Conservation (phyloP, 2,797 vertebrate species). For the Squalus acanthias region DNA sequence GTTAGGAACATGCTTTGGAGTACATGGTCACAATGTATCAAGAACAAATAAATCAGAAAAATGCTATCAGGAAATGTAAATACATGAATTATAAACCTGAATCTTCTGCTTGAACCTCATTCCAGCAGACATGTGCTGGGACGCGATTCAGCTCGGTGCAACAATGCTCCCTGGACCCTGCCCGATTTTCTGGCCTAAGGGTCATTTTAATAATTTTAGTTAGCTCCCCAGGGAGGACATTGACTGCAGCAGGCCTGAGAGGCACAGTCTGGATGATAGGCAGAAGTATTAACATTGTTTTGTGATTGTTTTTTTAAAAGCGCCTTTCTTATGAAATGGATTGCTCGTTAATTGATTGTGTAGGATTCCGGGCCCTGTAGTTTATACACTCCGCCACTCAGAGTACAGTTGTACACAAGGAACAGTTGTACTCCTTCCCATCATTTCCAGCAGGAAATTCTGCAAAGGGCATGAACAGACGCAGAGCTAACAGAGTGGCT, state of each 20-base stretch:
- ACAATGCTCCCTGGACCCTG: background rate
- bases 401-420: background rate
- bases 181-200: background rate
- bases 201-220: background rate
- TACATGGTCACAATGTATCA: background rate
- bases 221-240: background rate
- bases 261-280: too few relatives aligned
- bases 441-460: background rate
- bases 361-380: background rate
- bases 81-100: background rate
- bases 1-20: background rate
- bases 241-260: too few relatives aligned
- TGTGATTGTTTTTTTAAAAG: background rate
- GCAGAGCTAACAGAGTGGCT: background rate
- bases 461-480: background rate
- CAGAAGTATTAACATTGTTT: background rate
- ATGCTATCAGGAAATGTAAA: background rate
- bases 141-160: background rate
- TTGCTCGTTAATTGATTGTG: background rate
- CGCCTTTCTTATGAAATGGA: background rate
- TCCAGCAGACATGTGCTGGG: background rate
- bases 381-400: background rate
- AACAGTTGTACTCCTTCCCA: background rate
- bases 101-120: background rate
- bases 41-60: background rate